Evolutionary conservation across 2,888 invertebrate species (phyloP), one percentile per base, ranked within the genome.

Genomic region (Fragum fragum): DNA sequence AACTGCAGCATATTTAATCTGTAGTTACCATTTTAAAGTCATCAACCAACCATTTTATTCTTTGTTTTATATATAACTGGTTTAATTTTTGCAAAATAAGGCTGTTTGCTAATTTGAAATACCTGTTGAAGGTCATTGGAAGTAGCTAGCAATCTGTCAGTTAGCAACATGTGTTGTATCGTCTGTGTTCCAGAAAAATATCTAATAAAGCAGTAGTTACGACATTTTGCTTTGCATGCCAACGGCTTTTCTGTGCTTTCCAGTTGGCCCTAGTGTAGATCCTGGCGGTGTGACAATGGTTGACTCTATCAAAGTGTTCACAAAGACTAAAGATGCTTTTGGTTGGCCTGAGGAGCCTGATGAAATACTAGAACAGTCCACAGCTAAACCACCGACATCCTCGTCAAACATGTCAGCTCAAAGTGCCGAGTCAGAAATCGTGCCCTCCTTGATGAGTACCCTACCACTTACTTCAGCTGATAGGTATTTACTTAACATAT

Each of bases 301-400:
- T 0, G 99, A 99, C 94, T 98, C 97, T 66, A 97, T 99, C 28
- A 98, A 98, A 96, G 97, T 98, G 26, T 99, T 99, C 93, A 98
- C 98, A 0, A 98, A 98, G 95, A 97, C 98, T 0, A 99, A 99
- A 94, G 99, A 99, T 93, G 96, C 97, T 0, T 98, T 99, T 92
- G 98, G 98, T 57, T 99, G 99, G 99, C 98, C 98, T 0, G 99
- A 99, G 93, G 99, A 99, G 92, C 96, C 96, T 11, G 98, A 99
- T 91, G 99, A 99, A 61, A 93, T 92, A 79, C 88, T 89, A n/a
- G 93, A 93, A 59, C 84, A 88, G 23, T 82, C 88, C 28, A 74
- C 79, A 28, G 59, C 84, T 5, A 84, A 83, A 72, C 70, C 79
- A 1, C 28, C 83, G 11, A 71, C 79, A 7, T 76, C 78, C 0